Percentiles rank a stretch among this genome's conserved stretches.
Conservation (phyloP, 1,140 invertebrate genomes). For the Neoseiulus cucumeris region DNA sequence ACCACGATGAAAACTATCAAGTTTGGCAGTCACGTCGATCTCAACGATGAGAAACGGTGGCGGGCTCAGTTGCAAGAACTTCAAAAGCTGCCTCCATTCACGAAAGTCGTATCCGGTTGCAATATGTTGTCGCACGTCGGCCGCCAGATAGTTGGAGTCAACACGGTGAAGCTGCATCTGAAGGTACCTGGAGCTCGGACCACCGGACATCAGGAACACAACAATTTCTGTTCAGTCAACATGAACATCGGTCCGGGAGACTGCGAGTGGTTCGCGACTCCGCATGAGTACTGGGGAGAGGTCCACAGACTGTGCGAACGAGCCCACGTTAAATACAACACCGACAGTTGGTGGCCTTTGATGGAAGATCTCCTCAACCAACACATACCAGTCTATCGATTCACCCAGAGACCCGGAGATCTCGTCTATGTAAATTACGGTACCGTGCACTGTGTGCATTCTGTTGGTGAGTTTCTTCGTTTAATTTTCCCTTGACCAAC, state of each 20-base stretch:
- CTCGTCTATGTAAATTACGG: slow-evolving; percentile 36
- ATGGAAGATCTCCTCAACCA: slow-evolving; percentile 31
- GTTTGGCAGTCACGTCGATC: slow-evolving; percentile 38
- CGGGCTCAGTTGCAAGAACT: slow-evolving; percentile 31
- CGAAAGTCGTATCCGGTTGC: slow-evolving; percentile 24
- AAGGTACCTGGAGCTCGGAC: slow-evolving; percentile 28
- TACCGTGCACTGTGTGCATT: slow-evolving; percentile 36
- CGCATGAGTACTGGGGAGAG: slow-evolving; percentile 34
- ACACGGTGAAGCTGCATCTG: slow-evolving; percentile 39
- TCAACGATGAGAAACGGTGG: slow-evolving; percentile 36
- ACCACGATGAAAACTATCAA: slow-evolving; percentile 23
- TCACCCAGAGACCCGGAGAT: slow-evolving; percentile 37
- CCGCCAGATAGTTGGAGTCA: slow-evolving; percentile 36
- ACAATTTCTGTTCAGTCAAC: slow-evolving; percentile 36
- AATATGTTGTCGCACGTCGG: slow-evolving; percentile 36
- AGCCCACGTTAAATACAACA: slow-evolving; percentile 24
- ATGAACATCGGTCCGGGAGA: slow-evolving; percentile 39
- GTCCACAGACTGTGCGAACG: slow-evolving; percentile 32
- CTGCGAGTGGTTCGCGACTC: slow-evolving; percentile 38
- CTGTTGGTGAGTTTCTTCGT: slow-evolving; percentile 16
- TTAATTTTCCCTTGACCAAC: background rate
- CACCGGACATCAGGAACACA: slow-evolving; percentile 36
- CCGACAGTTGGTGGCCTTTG: slow-evolving; percentile 32
- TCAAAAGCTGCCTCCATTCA: slow-evolving; percentile 35
- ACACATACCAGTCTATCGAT: slow-evolving; percentile 35